These are phyloP conservation scores for Drosophila ohnishii DNA, from an alignment of 1,140 invertebrate species.

Conservation along the genomic window DNA sequence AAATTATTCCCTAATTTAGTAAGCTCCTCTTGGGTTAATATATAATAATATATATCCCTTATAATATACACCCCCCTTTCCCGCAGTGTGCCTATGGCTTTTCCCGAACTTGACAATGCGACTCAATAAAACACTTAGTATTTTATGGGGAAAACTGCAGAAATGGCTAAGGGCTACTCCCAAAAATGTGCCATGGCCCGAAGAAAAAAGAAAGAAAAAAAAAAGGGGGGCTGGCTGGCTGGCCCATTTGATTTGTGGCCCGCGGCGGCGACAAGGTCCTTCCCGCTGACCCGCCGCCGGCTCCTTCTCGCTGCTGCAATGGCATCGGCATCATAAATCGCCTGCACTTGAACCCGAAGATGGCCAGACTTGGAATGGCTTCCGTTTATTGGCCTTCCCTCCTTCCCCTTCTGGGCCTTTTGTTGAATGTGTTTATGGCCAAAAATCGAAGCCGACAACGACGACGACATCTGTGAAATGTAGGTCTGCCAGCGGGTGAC, in stretches of 20 bases:
- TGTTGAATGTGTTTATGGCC: slow-evolving; percentile 63
- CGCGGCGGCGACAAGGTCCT: slow-evolving; percentile 41
- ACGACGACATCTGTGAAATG: slow-evolving; percentile 33
- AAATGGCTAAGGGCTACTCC: not conserved
- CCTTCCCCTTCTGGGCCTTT: slow-evolving; percentile 36
- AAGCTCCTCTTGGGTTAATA: not conserved
- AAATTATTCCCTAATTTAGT: too few relatives aligned
- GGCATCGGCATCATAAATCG: slow-evolving; percentile 38
- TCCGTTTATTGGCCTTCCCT: slow-evolving; percentile 43
- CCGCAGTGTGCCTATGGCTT: not conserved
- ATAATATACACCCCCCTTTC: not conserved
- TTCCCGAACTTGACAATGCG: not conserved
- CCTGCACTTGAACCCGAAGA: slow-evolving; percentile 44
- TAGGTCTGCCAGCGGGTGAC: not conserved
- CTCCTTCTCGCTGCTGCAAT: not conserved
- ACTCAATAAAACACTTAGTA: slow-evolving; percentile 21
- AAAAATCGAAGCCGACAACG: slow-evolving; percentile 15
- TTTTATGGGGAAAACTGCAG: slow-evolving; percentile 3
- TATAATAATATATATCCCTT: too few relatives aligned
- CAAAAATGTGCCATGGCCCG: slow-evolving; percentile 3
- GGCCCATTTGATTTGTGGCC: slow-evolving; percentile 44
- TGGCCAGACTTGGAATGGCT: slow-evolving; percentile 36
- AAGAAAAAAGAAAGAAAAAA: not conserved
- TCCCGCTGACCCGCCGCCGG: not conserved
- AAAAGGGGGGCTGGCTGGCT: not conserved